A percentile compares a stretch with the other conserved stretches of the same genome.
Conservation (phyloP, 2,797 vertebrate genomes). For the Trematomus bernacchii region DNA sequence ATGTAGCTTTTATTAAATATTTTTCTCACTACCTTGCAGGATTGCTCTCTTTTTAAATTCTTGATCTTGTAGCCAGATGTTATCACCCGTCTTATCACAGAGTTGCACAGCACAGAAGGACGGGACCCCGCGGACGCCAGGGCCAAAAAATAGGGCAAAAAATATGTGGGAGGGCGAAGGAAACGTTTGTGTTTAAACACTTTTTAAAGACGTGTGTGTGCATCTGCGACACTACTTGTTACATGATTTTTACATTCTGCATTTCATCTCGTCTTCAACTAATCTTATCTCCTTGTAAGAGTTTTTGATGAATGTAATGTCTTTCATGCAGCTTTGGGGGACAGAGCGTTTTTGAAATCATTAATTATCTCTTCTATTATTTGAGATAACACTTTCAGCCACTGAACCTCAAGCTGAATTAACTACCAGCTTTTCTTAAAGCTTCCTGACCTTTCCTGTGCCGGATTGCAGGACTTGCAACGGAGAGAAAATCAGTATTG, state of each 20-base stretch:
- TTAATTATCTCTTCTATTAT: slow-evolving; percentile 22
- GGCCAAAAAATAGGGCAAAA: slow-evolving; percentile 26
- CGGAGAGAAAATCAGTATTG: slow-evolving; percentile 60
- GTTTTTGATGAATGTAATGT: slow-evolving; percentile 30
- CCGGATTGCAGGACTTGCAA: slow-evolving; percentile 37
- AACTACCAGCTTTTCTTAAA: slow-evolving; percentile 5
- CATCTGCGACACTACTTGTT: slow-evolving; percentile 3
- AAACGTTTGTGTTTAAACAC: not conserved
- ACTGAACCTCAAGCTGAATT: slow-evolving; percentile 23
- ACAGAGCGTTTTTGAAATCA: slow-evolving; percentile 21
- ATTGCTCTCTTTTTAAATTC: slow-evolving; percentile 63
- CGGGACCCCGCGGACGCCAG: slow-evolving; percentile 48
- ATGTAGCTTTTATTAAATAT: slow-evolving; percentile 61
- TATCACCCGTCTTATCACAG: slow-evolving; percentile 69
- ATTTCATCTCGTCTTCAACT: slow-evolving; percentile 30
- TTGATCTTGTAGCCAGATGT: slow-evolving; percentile 66
- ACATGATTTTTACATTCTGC: not conserved
- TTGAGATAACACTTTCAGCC: slow-evolving; percentile 19
- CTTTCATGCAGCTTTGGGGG: slow-evolving; percentile 22
- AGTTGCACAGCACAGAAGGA: slow-evolving; percentile 66
- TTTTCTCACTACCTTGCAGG: slow-evolving; percentile 45
- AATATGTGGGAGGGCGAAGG: slow-evolving; percentile 36
- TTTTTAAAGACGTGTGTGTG: slow-evolving; percentile 8
- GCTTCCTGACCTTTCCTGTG: slow-evolving; percentile 42
- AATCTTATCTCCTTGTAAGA: slow-evolving; percentile 23